Evolutionary conservation across 2,888 invertebrate genomes (phyloP).

Genomic region (Chromoteleia sp.): DNA sequence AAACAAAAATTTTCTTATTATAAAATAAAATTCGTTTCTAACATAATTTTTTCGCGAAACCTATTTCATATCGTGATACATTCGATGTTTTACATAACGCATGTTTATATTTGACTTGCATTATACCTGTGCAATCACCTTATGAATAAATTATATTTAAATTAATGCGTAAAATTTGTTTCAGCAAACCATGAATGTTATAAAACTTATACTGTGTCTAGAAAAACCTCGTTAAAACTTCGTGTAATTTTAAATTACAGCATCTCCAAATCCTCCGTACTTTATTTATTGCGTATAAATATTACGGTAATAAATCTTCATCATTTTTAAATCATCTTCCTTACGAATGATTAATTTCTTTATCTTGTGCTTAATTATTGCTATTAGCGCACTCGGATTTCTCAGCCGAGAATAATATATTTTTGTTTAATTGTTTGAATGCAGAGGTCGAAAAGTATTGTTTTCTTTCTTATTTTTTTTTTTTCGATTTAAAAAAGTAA

Average conservation of each 20-base stretch:
- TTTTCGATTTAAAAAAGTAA: slow-evolving; percentile 32
- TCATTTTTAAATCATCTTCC: slow-evolving; percentile 20
- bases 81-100: slow-evolving; percentile 5
- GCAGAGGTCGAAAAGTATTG: slow-evolving; percentile 29
- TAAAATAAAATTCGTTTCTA: too few species aligned
- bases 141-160: slow-evolving; percentile 44
- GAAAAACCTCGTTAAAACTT: slow-evolving; percentile 47
- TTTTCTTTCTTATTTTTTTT: too few species aligned
- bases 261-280: slow-evolving; percentile 6
- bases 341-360: slow-evolving; percentile 21
- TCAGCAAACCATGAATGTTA: not conserved
- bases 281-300: slow-evolving; percentile 9
- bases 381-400: not conserved
- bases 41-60: too few species aligned
- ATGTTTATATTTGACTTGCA: slow-evolving; percentile 9
- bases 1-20: too few species aligned
- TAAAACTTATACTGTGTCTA: slow-evolving; percentile 50
- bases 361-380: slow-evolving; percentile 18
- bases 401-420: not conserved
- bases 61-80: not conserved
- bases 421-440: not conserved
- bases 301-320: slow-evolving; percentile 12
- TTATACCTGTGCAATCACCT: slow-evolving; percentile 16
- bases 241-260: slow-evolving; percentile 36
- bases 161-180: slow-evolving; percentile 37